Percentiles rank a stretch among this genome's conserved stretches.
Evolutionary conservation across 2,888 invertebrate species (phyloP).

Genomic region (Ornithoptera alexandrae): DNA sequence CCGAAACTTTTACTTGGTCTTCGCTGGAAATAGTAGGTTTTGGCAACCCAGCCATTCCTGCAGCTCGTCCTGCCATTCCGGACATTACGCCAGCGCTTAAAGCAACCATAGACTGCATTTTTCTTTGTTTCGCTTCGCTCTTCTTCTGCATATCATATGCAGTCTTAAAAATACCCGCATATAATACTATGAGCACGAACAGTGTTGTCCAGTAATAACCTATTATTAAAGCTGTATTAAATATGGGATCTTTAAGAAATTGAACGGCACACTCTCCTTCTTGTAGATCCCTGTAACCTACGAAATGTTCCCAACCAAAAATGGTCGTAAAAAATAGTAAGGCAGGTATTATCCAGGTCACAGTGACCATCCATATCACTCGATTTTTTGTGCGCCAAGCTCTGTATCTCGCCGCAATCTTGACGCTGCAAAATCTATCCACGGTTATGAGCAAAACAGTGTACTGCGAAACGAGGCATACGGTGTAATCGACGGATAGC

Average conservation of each 20-base stretch:
- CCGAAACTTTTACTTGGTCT: constrained; percentile 83
- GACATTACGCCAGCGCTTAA: constrained; percentile 94
- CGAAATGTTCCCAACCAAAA: constrained; percentile 99
- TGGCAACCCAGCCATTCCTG: constrained; percentile 91
- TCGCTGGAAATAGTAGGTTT: constrained; percentile 86
- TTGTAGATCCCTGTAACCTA: constrained; percentile 92
- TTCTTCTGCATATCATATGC: constrained; percentile 98
- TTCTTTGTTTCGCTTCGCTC: constrained; percentile 96
- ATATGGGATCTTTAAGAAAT: constrained; percentile 97
- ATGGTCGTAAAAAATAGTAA: constrained; percentile 98
- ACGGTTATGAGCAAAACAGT: constrained; percentile 99
- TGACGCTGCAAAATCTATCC: constrained; percentile 98
- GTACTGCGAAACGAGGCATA: constrained; percentile 99
- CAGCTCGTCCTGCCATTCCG: constrained; percentile 92
- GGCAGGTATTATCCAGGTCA: constrained; percentile 98
- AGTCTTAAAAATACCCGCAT: constrained; percentile 98
- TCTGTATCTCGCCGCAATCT: constrained; percentile 97
- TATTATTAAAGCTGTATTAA: constrained; percentile 97
- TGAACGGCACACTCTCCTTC: constrained; percentile 97
- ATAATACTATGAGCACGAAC: constrained; percentile 95
- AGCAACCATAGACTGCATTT: constrained; percentile 97
- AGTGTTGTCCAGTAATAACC: constrained; percentile 99
- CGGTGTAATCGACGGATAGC: constrained; percentile 99
- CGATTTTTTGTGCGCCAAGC: constrained; percentile 97
- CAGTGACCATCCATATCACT: constrained; percentile 96